These are phyloP conservation scores for Ichneumon xanthorius DNA, from an alignment of 2,888 invertebrate species.

Conservation along the genomic window DNA sequence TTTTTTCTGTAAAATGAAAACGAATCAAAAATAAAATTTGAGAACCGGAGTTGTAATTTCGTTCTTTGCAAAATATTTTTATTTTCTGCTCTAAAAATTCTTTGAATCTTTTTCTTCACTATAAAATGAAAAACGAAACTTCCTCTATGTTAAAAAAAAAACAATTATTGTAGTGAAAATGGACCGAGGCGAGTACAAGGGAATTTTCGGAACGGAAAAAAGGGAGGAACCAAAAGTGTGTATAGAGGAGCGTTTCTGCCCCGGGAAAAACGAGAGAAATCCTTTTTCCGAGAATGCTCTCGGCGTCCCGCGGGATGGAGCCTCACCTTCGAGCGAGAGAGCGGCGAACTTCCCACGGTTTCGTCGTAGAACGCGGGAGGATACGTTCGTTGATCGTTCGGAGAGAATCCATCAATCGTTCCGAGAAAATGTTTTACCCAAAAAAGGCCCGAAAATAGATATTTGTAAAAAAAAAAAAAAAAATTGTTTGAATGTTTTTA, in stretches of 20 bases:
- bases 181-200: background rate
- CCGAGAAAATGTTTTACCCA: too few relatives aligned
- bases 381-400: slow-evolving; percentile 34
- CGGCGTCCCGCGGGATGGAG: slow-evolving; percentile 55
- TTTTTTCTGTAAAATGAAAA: too few relatives aligned
- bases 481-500: background rate
- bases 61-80: too few relatives aligned
- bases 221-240: background rate
- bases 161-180: background rate
- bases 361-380: slow-evolving; percentile 36
- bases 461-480: background rate
- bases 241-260: slow-evolving; percentile 40
- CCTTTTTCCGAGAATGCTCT: slow-evolving; percentile 73
- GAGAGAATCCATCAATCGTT: background rate
- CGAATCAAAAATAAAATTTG: background rate
- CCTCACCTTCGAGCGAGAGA: slow-evolving; percentile 36
- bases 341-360: slow-evolving; percentile 57
- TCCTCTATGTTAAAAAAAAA: background rate
- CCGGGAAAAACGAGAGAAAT: slow-evolving; percentile 65
- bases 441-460: background rate
- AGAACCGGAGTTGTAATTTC: background rate
- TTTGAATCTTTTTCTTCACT: background rate
- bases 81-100: background rate
- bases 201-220: slow-evolving; percentile 48
- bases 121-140: background rate